Conservation (phyloP, 1,140 invertebrate species). For the Leptinotarsa undecemlineata region DNA sequence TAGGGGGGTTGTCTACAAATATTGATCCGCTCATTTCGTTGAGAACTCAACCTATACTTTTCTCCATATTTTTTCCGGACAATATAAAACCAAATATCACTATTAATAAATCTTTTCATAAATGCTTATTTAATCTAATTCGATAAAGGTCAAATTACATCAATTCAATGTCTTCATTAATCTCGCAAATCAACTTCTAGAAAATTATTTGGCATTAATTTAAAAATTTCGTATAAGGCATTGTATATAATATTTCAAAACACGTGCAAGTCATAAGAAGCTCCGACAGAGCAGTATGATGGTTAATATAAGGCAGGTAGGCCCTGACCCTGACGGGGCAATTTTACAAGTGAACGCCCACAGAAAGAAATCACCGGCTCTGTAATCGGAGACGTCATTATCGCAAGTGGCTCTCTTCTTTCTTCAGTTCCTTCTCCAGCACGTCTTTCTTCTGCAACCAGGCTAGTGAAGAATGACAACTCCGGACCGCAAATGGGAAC, state of each 20-base stretch:
- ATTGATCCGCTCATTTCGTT: no score
- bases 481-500: background rate
- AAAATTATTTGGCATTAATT: background rate
- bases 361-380: conserved; percentile 37
- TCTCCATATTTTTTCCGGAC: no score
- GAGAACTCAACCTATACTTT: no score
- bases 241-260: conserved; percentile 17
- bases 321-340: conserved; percentile 40
- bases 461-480: background rate
- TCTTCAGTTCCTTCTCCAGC: background rate
- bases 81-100: no score
- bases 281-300: conserved; percentile 21
- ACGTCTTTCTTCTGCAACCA: background rate
- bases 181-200: background rate
- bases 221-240: conserved; percentile 9
- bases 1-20: no score
- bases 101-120: no score
- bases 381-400: conserved; percentile 41
- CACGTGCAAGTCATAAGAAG: conserved; percentile 26
- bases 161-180: no score
- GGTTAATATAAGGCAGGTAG: conserved; percentile 34
- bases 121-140: no score
- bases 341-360: conserved; percentile 43
- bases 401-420: conserved; percentile 23
- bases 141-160: no score